phyloP scores from a whole-genome alignment of 2,888 invertebrate species.

The Orthonychiurus folsomi region DNA sequence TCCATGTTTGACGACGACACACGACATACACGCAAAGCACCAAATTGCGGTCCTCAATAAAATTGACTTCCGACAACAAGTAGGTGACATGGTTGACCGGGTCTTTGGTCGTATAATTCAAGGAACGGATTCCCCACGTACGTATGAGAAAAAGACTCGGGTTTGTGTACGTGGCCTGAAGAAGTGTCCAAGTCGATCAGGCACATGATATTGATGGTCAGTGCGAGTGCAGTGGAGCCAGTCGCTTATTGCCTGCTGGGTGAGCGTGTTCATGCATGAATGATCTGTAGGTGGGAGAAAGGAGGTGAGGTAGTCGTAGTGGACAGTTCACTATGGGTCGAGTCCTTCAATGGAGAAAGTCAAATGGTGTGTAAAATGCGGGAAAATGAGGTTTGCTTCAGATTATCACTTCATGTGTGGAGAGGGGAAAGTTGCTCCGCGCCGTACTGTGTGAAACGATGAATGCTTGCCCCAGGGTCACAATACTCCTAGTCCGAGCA shows the following conservation, averaged over 20 bases:
- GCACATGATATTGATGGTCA: not conserved
- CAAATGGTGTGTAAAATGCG: slow-evolving; percentile 25
- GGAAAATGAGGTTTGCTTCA: slow-evolving; percentile 13
- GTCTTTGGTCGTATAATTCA: too few species aligned
- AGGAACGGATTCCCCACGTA: too few species aligned
- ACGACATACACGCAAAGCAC: too few species aligned
- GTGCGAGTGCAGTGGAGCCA: not conserved
- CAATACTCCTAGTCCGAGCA: too few species aligned
- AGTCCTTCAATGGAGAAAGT: slow-evolving; percentile 6
- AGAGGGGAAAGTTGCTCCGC: slow-evolving; percentile 7
- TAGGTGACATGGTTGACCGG: too few species aligned
- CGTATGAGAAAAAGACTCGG: too few species aligned
- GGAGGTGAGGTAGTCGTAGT: slow-evolving; percentile 10
- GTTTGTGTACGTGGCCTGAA: too few species aligned
- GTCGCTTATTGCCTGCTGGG: slow-evolving; percentile 7
- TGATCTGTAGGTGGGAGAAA: slow-evolving; percentile 17
- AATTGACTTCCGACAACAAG: too few species aligned
- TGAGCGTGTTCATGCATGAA: slow-evolving; percentile 18
- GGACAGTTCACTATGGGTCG: not conserved
- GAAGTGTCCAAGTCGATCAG: not conserved
- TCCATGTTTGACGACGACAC: too few species aligned
- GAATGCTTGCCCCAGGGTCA: too few species aligned
- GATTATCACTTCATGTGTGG: slow-evolving; percentile 3
- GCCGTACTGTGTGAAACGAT: too few species aligned
- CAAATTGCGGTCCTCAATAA: too few species aligned